Percentiles rank a stretch among this genome's conserved stretches.
Conservation (phyloP, 2,113 vertebrate species). For the Stercorarius parasiticus region DNA sequence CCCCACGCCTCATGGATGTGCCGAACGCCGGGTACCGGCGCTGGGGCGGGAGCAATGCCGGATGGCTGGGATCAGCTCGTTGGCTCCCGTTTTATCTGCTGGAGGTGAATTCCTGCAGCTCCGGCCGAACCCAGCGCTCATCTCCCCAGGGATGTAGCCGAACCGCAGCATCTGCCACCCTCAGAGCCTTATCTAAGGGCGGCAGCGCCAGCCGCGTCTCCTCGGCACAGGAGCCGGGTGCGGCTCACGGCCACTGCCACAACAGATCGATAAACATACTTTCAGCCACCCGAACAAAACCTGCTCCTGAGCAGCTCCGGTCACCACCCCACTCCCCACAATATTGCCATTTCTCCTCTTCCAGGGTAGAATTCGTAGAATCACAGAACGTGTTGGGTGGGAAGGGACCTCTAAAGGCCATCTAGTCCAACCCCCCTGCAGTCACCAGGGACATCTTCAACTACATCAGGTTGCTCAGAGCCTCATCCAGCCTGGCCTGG, state of each 20-base stretch:
- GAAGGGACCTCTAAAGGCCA: too few relatives aligned
- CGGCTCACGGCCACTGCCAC: fast-evolving
- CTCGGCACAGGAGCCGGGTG: neutral
- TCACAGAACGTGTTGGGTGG: too few relatives aligned
- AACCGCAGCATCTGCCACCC: neutral
- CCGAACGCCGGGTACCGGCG: fast-evolving
- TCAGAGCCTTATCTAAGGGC: neutral
- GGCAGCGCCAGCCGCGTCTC: fast-evolving
- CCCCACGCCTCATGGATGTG: fast-evolving
- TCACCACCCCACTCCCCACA: neutral
- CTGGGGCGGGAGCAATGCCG: fast-evolving
- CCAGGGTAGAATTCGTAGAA: neutral
- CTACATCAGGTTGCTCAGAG: too few relatives aligned
- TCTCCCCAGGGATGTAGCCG: neutral
- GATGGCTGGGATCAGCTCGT: neutral
- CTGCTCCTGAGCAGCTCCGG: neutral
- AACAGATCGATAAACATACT: neutral
- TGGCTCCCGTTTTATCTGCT: fast-evolving
- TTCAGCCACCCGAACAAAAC: fast-evolving
- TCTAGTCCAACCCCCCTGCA: too few relatives aligned
- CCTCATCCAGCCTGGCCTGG: too few relatives aligned
- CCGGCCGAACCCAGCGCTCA: fast-evolving
- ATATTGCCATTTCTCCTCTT: fast-evolving
- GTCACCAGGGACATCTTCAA: too few relatives aligned
- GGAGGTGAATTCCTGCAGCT: neutral